phyloP scores from a whole-genome alignment of 92 coral and sea anemone genomes.

The Chrysogorgia sp. region DNA sequence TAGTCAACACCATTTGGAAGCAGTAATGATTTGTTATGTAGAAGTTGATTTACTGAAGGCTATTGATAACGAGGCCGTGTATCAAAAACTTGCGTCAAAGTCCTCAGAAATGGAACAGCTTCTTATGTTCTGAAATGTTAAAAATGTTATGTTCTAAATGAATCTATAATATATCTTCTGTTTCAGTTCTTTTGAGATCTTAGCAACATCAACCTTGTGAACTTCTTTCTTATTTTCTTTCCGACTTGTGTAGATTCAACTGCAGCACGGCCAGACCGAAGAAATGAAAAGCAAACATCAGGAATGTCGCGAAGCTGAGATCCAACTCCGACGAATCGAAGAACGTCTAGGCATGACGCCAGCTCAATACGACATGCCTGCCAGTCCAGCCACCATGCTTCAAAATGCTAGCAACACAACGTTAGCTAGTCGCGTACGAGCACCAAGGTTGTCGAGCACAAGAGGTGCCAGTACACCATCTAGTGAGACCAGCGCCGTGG shows the following conservation, averaged over 20 bases:
- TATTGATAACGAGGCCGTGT: too few species aligned
- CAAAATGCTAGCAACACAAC: slow-evolving; percentile 11
- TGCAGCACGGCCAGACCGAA: slow-evolving; percentile 88
- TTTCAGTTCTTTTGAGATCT: too few species aligned
- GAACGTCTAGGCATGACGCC: slow-evolving; percentile 99
- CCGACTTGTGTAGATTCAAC: slow-evolving; percentile 65
- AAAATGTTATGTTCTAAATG: too few species aligned
- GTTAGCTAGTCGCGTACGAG: not conserved
- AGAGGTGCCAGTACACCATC: not conserved
- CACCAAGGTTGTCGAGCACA: not conserved
- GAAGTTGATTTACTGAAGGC: too few species aligned
- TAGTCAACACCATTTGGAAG: too few species aligned
- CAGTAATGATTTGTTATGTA: too few species aligned
- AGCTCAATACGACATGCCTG: slow-evolving; percentile 97
- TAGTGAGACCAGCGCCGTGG: not conserved
- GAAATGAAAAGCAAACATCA: slow-evolving; percentile 91
- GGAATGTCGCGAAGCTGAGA: slow-evolving; percentile 97
- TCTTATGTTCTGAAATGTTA: too few species aligned
- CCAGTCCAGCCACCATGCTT: slow-evolving; percentile 97
- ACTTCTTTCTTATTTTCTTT: too few species aligned
- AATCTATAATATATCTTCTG: too few species aligned
- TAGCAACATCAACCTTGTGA: too few species aligned
- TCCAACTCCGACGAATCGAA: slow-evolving; percentile 89
- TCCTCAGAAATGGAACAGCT: too few species aligned
- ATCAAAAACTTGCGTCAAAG: too few species aligned